A percentile compares a stretch with the other conserved stretches of the same genome.
phyloP scores from a whole-genome alignment of 2,888 invertebrate genomes.

The Entomobrya proxima region DNA sequence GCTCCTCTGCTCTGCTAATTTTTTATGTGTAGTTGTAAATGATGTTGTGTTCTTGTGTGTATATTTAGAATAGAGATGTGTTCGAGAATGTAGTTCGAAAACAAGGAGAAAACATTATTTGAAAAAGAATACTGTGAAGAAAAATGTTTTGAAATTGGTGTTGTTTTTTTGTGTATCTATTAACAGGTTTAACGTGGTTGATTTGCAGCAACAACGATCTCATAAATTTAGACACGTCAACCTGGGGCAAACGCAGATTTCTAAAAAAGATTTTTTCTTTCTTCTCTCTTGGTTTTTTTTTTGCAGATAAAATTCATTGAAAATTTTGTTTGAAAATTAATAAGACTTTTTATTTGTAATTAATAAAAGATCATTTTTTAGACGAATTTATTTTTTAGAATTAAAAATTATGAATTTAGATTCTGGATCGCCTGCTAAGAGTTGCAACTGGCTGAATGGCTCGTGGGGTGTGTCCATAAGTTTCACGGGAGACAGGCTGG shows the following conservation, averaged over 20 bases:
- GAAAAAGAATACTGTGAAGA: neutral
- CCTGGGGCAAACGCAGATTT: too few relatives aligned
- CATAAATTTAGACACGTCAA: neutral
- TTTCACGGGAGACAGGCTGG: constrained; percentile 92
- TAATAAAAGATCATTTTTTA: constrained; percentile 39
- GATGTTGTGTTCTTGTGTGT: too few relatives aligned
- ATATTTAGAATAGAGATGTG: too few relatives aligned
- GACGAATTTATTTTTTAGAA: neutral
- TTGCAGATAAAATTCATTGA: too few relatives aligned
- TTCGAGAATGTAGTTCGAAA: too few relatives aligned
- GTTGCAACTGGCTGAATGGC: constrained; percentile 90
- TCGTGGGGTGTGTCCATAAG: constrained; percentile 89
- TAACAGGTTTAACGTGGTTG: neutral
- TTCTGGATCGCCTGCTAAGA: constrained; percentile 77
- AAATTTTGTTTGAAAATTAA: neutral
- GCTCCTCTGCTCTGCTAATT: neutral
- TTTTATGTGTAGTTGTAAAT: neutral
- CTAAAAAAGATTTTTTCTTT: too few relatives aligned
- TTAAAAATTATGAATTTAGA: constrained; percentile 49
- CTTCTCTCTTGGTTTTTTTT: too few relatives aligned
- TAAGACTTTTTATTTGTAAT: constrained; percentile 17
- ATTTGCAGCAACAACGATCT: too few relatives aligned
- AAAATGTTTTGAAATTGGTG: constrained; percentile 5
- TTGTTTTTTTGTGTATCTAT: neutral
- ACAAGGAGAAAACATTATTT: neutral